Conservation (phyloP, 2,888 invertebrate species). For the Nemoura dubitans region DNA sequence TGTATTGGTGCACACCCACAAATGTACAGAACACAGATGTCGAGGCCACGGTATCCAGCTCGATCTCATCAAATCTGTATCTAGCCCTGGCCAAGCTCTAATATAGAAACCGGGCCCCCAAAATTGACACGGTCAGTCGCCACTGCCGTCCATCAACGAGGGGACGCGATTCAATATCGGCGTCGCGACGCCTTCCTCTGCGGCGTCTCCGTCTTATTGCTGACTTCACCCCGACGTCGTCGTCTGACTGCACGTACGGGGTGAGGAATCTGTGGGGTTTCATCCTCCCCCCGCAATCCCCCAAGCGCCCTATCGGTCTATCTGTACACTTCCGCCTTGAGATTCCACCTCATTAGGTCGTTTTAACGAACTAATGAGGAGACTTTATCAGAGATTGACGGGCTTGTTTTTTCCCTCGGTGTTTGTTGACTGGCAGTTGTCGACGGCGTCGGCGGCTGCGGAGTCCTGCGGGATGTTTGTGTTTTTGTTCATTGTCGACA, state of each 20-base stretch:
- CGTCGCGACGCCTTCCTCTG: not conserved
- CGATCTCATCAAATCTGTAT: no score
- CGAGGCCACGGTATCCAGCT: no score
- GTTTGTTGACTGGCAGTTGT: conserved; percentile 3
- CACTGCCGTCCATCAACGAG: not conserved
- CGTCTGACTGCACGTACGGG: not conserved
- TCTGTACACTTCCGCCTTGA: not conserved
- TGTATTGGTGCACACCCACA: no score
- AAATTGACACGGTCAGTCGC: not conserved
- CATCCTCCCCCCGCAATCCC: not conserved
- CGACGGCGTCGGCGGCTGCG: not conserved
- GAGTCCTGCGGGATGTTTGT: not conserved
- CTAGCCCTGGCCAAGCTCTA: no score
- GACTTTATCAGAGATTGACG: conserved; percentile 14
- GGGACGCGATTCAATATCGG: not conserved
- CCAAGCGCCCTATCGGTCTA: not conserved
- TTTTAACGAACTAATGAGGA: conserved; percentile 18
- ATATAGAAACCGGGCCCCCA: no score
- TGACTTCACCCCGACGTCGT: not conserved
- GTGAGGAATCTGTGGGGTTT: conserved; percentile 3
- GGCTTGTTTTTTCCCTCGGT: not conserved
- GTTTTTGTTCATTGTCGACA: not conserved
- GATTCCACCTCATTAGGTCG: conserved; percentile 13
- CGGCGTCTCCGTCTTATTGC: not conserved
- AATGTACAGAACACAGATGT: no score